Percentiles rank a stretch among this genome's conserved stretches.
These are phyloP conservation scores for Chrysolina oricalcia DNA, from an alignment of 2,888 invertebrate genomes.

Conservation along the genomic window DNA sequence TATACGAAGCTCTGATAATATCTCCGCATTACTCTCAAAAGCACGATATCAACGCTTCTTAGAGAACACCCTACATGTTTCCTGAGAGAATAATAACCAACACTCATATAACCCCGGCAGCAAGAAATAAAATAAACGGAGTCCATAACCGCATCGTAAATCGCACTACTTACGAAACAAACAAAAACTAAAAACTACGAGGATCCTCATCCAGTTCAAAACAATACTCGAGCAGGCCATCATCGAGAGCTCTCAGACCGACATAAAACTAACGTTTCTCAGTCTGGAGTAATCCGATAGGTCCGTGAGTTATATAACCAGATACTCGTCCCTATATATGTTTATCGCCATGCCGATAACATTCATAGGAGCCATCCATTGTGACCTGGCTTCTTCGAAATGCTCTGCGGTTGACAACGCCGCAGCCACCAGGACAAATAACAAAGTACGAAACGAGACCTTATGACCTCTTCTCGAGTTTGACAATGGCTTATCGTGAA, in stretches of 20 bases:
- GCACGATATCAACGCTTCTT: too few species aligned
- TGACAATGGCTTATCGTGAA: slow-evolving; percentile 49
- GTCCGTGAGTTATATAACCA: slow-evolving; percentile 34
- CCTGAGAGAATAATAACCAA: background rate
- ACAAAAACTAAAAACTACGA: slow-evolving; percentile 34
- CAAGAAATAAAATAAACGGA: slow-evolving; percentile 23
- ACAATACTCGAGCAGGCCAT: slow-evolving; percentile 36
- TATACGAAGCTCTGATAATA: too few species aligned
- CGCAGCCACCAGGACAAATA: slow-evolving; percentile 51
- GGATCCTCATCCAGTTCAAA: slow-evolving; percentile 26
- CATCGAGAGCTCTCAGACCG: slow-evolving; percentile 37
- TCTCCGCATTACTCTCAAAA: too few species aligned
- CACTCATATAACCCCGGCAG: background rate
- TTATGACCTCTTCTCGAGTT: slow-evolving; percentile 45
- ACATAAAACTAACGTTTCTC: slow-evolving; percentile 42
- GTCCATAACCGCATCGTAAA: slow-evolving; percentile 32
- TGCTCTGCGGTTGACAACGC: slow-evolving; percentile 47
- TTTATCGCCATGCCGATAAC: slow-evolving; percentile 48
- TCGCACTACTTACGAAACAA: slow-evolving; percentile 32
- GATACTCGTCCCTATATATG: slow-evolving; percentile 40
- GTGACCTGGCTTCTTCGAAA: slow-evolving; percentile 41
- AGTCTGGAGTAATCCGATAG: slow-evolving; percentile 38
- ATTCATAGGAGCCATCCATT: slow-evolving; percentile 39
- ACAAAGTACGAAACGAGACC: slow-evolving; percentile 54
- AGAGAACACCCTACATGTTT: too few species aligned